These are phyloP conservation scores for Sinonovacula constricta DNA, from an alignment of 1,140 invertebrate genomes.

Conservation along the genomic window DNA sequence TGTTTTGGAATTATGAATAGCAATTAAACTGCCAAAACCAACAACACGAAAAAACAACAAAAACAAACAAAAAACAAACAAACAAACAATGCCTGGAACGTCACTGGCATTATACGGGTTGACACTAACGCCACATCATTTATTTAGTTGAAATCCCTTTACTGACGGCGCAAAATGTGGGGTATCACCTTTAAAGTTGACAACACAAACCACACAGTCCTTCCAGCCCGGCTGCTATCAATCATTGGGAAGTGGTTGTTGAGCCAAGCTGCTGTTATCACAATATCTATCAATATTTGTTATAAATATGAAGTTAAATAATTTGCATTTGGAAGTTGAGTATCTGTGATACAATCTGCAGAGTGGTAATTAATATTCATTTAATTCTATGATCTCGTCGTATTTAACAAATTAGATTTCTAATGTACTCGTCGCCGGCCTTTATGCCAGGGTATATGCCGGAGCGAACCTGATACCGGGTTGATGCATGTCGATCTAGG, in stretches of 20 bases:
- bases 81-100: too few relatives aligned
- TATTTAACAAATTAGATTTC: slow-evolving; percentile 1
- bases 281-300: neutral
- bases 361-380: neutral
- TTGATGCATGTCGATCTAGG: too few relatives aligned
- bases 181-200: neutral
- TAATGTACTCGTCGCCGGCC: neutral
- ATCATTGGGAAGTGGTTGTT: too few relatives aligned
- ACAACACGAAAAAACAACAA: too few relatives aligned
- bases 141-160: neutral
- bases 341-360: neutral
- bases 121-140: neutral
- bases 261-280: too few relatives aligned
- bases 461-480: neutral
- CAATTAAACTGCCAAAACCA: too few relatives aligned
- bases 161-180: neutral
- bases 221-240: neutral
- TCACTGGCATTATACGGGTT: too few relatives aligned
- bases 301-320: neutral
- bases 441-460: neutral
- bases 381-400: neutral
- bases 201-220: neutral
- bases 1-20: too few relatives aligned
- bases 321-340: neutral
- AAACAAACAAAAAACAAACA: too few relatives aligned